Conservation (phyloP, 2,888 invertebrate species). For the Acleris literana region DNA sequence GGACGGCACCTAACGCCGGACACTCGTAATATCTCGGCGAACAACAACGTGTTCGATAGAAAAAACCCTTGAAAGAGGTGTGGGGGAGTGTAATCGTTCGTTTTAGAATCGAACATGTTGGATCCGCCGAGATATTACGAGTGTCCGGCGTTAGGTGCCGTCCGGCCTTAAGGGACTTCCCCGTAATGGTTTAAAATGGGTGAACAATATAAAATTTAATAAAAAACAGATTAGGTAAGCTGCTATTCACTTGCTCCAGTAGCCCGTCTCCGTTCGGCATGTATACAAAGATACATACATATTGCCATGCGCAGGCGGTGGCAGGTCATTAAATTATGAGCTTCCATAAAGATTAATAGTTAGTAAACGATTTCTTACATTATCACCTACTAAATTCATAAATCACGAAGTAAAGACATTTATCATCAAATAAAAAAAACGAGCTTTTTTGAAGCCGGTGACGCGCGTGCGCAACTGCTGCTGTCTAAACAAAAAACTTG, state of each 20-base stretch:
- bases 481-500: constrained; percentile 49
- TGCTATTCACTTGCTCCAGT: background rate
- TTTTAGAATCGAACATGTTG: too few species aligned
- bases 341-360: constrained; percentile 9
- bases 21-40: too few species aligned
- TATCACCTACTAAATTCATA: constrained; percentile 22
- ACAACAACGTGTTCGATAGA: too few species aligned
- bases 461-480: constrained; percentile 60
- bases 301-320: too few species aligned
- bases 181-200: too few species aligned
- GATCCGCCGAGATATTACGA: too few species aligned
- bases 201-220: background rate
- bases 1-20: too few species aligned
- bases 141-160: too few species aligned
- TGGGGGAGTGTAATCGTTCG: too few species aligned
- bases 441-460: constrained; percentile 53
- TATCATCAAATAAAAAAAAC: constrained; percentile 48
- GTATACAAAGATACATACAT: background rate
- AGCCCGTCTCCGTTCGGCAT: background rate
- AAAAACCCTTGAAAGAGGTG: too few species aligned
- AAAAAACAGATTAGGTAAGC: background rate
- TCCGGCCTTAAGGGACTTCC: too few species aligned
- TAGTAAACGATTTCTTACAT: constrained; percentile 8
- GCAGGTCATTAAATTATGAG: constrained; percentile 5
- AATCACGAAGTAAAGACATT: constrained; percentile 21